Evolutionary conservation across 1,140 invertebrate species (phyloP).

Genomic region (Scaptodrosophila lebanonensis): DNA sequence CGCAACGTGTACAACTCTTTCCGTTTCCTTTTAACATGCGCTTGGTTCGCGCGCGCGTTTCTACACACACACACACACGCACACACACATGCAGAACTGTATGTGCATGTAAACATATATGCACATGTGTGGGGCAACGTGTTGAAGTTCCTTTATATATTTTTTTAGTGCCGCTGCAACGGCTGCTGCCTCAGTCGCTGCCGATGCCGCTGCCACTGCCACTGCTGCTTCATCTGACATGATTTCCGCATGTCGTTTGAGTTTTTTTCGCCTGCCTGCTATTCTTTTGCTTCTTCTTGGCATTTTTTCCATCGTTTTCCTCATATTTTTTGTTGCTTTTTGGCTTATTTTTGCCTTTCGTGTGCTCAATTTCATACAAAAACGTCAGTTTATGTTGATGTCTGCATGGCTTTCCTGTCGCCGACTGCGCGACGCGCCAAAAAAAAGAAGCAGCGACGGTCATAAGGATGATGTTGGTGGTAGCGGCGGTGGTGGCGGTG

Average conservation of each 20-base stretch:
- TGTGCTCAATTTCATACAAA: slow-evolving; percentile 63
- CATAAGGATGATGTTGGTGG: no score
- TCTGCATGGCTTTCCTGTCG: slow-evolving; percentile 64
- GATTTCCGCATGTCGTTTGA: slow-evolving; percentile 73
- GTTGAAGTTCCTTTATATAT: slow-evolving; percentile 14
- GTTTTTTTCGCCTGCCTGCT: slow-evolving; percentile 42
- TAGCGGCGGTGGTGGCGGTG: no score
- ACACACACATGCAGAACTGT: no score
- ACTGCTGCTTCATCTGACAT: slow-evolving; percentile 69
- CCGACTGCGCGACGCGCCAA: no score
- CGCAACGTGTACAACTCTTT: slow-evolving; percentile 62
- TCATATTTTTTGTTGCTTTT: slow-evolving; percentile 11
- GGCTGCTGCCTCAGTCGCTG: slow-evolving; percentile 13
- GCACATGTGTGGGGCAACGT: slow-evolving; percentile 26
- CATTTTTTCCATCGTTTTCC: slow-evolving; percentile 33
- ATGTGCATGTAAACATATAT: no score
- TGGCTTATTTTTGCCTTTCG: slow-evolving; percentile 46
- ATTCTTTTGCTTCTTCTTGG: slow-evolving; percentile 34
- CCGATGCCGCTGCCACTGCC: slow-evolving; percentile 5
- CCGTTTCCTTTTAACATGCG: slow-evolving; percentile 54
- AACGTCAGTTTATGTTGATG: slow-evolving; percentile 72
- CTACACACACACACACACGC: no score
- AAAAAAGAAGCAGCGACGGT: neutral
- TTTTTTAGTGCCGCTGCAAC: slow-evolving; percentile 14
- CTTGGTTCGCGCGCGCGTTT: slow-evolving; percentile 45